Evolutionary conservation across 2,113 vertebrate genomes (phyloP), one percentile per base, ranked within the genome.

Genomic region (Pterocles burchelli): DNA sequence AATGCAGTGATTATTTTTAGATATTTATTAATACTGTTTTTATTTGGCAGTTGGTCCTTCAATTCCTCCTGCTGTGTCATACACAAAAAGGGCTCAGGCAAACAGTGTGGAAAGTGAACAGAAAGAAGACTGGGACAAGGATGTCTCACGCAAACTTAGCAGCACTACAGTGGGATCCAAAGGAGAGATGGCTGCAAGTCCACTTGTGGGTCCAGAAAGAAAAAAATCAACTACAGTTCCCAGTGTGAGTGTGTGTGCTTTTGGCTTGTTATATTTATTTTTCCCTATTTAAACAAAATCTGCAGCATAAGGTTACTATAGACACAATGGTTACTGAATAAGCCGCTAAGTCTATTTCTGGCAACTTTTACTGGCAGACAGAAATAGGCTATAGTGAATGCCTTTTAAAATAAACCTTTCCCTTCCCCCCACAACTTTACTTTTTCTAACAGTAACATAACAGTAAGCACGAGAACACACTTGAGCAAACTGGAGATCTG

Each of bases 101-200:
- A 98, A 98, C 88, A 99, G 99, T 0, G 99, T 99, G 96, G 99
- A 99, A 77, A 99, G 98, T 13, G 99, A 99, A n/a, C 99, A 99
- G 98, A 99, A 98, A 65, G 99, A 99, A 73, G 99, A 99, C 45
- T 99, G 99, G 99, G 99, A 99, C 58, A 98, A 97, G 86, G 98
- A 98, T 25, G 98, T 98, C 31, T 97, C 98, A 1, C 99, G 99
- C 36, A 99, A 99, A 84, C 98, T 99, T 20, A 98, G 99, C 96
- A 98, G 98, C 96, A 98, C 98, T 16, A 96, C 97, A 9, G 98
- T 98, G 62, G 98, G 98, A 34, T 99, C 99, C 6, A 99, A 99
- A 96, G 98, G 98, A 48, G 99, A 99, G 46, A 97, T 99, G 97
- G 98, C 99, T 1, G 97, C 99, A 52, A 99, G 99, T 57, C 99